phyloP scores from a whole-genome alignment of 2,113 vertebrate genomes.

The Recurvirostra avosetta region DNA sequence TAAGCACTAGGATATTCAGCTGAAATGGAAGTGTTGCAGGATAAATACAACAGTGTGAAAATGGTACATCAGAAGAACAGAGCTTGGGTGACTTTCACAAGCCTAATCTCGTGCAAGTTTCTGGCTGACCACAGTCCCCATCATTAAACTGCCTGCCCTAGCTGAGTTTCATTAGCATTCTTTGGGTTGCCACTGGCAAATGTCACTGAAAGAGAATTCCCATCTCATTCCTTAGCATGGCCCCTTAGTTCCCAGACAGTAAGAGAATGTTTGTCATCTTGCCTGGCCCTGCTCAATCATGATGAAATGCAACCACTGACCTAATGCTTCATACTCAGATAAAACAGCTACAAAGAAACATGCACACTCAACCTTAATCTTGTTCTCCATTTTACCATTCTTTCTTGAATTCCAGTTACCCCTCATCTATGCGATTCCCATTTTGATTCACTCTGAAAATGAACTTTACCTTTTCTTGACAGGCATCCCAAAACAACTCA shows the following conservation, averaged over 20 bases:
- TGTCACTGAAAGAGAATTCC: background rate
- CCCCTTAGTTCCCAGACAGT: background rate
- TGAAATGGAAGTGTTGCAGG: background rate
- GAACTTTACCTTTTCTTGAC: background rate
- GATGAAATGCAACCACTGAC: background rate
- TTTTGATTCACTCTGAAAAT: background rate
- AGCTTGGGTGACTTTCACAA: background rate
- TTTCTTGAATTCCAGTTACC: background rate
- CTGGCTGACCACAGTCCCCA: background rate
- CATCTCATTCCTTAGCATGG: background rate
- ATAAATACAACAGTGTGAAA: background rate
- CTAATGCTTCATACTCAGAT: background rate
- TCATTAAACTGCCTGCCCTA: accelerated
- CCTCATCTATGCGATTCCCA: background rate
- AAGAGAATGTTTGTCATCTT: background rate
- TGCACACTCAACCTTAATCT: background rate
- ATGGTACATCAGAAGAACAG: background rate
- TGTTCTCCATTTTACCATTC: background rate
- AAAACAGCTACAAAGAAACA: background rate
- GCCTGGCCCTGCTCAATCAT: background rate
- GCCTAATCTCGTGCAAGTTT: background rate
- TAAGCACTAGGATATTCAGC: background rate
- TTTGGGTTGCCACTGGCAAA: background rate
- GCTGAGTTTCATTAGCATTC: background rate
- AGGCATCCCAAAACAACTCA: background rate